phyloP scores from a whole-genome alignment of 2,888 invertebrate genomes.

The Deladenus siricidicola region DNA sequence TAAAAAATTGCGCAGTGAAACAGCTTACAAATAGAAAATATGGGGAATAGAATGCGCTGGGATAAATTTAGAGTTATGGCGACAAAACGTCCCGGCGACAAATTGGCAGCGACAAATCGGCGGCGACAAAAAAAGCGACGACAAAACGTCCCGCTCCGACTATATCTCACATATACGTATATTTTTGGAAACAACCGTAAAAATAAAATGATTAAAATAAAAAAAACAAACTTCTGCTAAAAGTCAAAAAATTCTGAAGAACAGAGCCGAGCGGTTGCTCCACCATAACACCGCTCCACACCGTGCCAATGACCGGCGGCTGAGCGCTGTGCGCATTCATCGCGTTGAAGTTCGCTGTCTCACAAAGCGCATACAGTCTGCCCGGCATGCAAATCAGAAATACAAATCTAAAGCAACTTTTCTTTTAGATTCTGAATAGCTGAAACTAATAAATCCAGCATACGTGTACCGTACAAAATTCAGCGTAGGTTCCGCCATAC shows the following conservation, averaged over 20 bases:
- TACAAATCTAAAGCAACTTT: conserved; percentile 33
- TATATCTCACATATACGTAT: neutral
- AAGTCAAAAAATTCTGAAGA: conserved; percentile 20
- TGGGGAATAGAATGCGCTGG: no score
- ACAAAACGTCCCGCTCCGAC: no score
- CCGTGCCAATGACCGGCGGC: conserved; percentile 21
- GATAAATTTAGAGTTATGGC: no score
- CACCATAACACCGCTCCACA: conserved; percentile 23
- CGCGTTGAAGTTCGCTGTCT: conserved; percentile 21
- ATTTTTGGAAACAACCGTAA: neutral
- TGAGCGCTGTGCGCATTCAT: conserved; percentile 14
- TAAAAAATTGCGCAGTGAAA: no score
- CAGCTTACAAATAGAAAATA: no score
- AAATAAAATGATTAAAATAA: neutral
- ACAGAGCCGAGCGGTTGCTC: conserved; percentile 18
- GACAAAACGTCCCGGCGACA: no score
- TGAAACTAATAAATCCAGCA: no score
- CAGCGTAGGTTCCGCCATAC: no score
- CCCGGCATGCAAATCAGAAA: conserved; percentile 35
- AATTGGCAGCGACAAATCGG: no score
- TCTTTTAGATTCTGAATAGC: no score
- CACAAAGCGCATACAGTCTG: conserved; percentile 26
- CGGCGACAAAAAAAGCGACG: no score
- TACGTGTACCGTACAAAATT: no score
- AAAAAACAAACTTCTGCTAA: neutral